Base-by-base conservation (phyloP, 2,797 vertebrate genomes). In the Girardinus metallicus region DNA sequence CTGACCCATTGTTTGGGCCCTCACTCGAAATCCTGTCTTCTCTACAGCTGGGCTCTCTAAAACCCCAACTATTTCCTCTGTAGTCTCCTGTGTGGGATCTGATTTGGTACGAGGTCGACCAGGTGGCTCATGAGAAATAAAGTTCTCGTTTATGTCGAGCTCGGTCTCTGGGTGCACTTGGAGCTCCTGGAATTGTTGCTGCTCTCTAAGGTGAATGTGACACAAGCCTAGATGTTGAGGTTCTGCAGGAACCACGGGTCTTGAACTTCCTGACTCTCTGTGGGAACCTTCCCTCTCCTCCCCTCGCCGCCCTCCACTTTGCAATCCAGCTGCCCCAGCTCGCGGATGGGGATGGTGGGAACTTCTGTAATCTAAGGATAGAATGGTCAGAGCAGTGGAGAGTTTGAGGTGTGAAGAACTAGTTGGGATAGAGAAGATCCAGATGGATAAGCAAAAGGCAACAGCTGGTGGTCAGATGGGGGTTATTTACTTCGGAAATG, bases 281-380 rank as follows among this genome's bases (percentile, higher is more conserved):
- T 96, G 95, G 75, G 94, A 93, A 86, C 95, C 72, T 91, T 97
- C 96, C 93, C 96, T 97, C 93, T 97, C 97, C 83, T 98, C 98
- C 77, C 89, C 92, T 85, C 95, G 94, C 11, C 97, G 97, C 94
- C 96, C 96, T 93, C 96, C 96, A 90, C 94, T 86, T 90, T 96
- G 96, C 88, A 96, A 88, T 87, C 89, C 90, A 70, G 95, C 93
- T 71, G 88, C 68, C 74, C 94, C 94, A 90, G 97, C 94, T 89
- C 95, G 97, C 86, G 96, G 96, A 90, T 96, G 93, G 86, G 94
- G 93, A 94, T 97, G 97, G 95, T 97, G 96, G 94, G 96, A 83
- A 86, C 96, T 96, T 97, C 97, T 97, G 96, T 97, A 97, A 98
- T 99, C 98, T 99, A 96, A 97, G 97, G 91, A 96, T 94, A 97